A percentile compares a stretch with the other conserved stretches of the same genome.
Evolutionary conservation across 2,888 invertebrate genomes (phyloP).

Genomic region (Spialia ferax): DNA sequence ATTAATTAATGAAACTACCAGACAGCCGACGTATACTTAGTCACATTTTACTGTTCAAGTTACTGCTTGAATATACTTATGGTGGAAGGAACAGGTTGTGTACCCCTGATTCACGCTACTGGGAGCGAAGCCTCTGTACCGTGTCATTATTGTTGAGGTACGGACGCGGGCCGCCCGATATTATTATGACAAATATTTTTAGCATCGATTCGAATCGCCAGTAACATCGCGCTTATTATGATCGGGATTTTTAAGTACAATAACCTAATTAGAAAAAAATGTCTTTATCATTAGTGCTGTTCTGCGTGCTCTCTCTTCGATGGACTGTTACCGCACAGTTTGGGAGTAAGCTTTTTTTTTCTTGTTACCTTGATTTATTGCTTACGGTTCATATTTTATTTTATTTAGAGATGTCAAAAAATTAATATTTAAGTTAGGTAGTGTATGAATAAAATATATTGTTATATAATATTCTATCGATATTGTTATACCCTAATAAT

Average conservation of each 20-base stretch:
- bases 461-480: too few relatives aligned
- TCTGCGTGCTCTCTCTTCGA: conserved; percentile 61
- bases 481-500: too few relatives aligned
- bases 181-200: conserved; percentile 47
- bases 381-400: background rate
- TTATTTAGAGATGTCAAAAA: background rate
- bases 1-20: background rate
- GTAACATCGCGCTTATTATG: conserved; percentile 26
- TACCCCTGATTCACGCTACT: conserved; percentile 61
- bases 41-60: conserved; percentile 11
- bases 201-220: conserved; percentile 15
- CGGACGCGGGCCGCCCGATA: conserved; percentile 43
- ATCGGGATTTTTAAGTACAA: conserved; percentile 19
- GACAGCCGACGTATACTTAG: background rate
- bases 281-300: conserved; percentile 52
- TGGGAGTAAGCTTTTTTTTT: conserved; percentile 67
- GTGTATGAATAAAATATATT: too few relatives aligned
- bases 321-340: conserved; percentile 74
- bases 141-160: conserved; percentile 73
- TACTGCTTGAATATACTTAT: background rate
- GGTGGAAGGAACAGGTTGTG: conserved; percentile 54
- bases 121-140: conserved; percentile 70
- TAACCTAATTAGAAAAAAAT: conserved; percentile 44
- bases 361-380: background rate
- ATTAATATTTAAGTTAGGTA: too few relatives aligned